These are phyloP conservation scores for Tretioscincus oriximinensis DNA, from an alignment of 2,113 vertebrate genomes.

Conservation along the genomic window DNA sequence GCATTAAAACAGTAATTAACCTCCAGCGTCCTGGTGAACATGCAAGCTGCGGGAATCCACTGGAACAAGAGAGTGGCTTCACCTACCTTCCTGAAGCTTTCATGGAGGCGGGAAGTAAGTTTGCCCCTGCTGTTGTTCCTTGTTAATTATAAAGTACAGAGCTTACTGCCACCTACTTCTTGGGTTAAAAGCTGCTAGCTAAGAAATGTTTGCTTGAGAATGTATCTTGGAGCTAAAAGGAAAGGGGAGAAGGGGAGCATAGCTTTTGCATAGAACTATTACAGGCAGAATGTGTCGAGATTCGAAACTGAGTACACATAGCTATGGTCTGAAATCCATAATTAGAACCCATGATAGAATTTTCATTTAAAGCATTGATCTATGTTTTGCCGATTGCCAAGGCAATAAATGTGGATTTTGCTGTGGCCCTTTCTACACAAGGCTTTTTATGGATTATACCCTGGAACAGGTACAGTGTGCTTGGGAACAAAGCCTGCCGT, in stretches of 20 bases:
- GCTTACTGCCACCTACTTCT: constrained; percentile 43
- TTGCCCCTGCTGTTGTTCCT: constrained; percentile 52
- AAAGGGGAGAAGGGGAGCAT: neutral
- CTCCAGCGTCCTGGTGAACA: constrained; percentile 96
- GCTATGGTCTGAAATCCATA: neutral
- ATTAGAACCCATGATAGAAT: neutral
- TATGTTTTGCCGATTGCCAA: neutral
- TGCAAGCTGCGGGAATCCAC: constrained; percentile 90
- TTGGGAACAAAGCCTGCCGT: no score
- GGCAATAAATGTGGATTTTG: neutral
- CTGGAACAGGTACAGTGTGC: no score
- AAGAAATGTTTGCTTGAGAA: constrained; percentile 12
- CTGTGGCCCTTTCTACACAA: no score
- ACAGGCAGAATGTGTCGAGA: neutral
- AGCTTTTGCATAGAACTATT: neutral
- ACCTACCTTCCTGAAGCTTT: constrained; percentile 92
- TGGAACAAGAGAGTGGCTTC: constrained; percentile 92
- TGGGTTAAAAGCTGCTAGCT: constrained; percentile 34
- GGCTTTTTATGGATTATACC: no score
- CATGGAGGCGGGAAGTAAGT: constrained; percentile 95
- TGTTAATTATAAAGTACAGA: constrained; percentile 55
- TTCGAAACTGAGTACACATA: neutral
- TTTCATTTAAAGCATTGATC: neutral
- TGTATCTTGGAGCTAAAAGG: neutral
- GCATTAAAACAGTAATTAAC: constrained; percentile 93